Evolutionary conservation across 2,797 vertebrate species (phyloP).

Genomic region (Periophthalmus magnuspinnatus): DNA sequence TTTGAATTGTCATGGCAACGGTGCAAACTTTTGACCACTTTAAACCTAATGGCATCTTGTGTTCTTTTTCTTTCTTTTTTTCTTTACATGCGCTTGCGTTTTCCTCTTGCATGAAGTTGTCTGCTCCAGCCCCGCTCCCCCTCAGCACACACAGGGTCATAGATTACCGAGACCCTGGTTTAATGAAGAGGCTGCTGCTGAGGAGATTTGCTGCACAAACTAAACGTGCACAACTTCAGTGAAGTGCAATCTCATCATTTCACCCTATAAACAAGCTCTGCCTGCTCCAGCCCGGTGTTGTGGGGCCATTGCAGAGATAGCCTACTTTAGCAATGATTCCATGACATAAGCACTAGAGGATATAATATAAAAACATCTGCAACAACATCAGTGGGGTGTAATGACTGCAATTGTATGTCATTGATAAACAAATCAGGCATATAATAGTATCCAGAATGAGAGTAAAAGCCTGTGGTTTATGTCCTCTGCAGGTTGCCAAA

Average conservation of each 20-base stretch:
- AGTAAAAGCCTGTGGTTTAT: slow-evolving; percentile 2
- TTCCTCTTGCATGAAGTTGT: not conserved
- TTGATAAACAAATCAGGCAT: slow-evolving; percentile 11
- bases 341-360: slow-evolving; percentile 9
- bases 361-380: not conserved
- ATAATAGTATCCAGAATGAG: not conserved
- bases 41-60: no score
- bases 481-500: slow-evolving; percentile 1
- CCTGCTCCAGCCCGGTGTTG: slow-evolving; percentile 12
- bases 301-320: not conserved
- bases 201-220: slow-evolving; percentile 41
- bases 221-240: slow-evolving; percentile 36
- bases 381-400: not conserved
- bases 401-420: slow-evolving; percentile 9
- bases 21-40: no score
- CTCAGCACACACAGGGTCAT: slow-evolving; percentile 7
- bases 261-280: slow-evolving; percentile 32
- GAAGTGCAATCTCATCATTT: slow-evolving; percentile 54
- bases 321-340: slow-evolving; percentile 9
- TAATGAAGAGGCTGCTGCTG: slow-evolving; percentile 43
- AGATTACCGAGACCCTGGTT: slow-evolving; percentile 25
- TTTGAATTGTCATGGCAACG: no score
- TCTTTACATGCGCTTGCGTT: not conserved
- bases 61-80: no score
- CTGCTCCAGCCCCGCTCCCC: not conserved